Base-by-base conservation (phyloP, 2,113 vertebrate species). In the Gracilinanus agilis region DNA sequence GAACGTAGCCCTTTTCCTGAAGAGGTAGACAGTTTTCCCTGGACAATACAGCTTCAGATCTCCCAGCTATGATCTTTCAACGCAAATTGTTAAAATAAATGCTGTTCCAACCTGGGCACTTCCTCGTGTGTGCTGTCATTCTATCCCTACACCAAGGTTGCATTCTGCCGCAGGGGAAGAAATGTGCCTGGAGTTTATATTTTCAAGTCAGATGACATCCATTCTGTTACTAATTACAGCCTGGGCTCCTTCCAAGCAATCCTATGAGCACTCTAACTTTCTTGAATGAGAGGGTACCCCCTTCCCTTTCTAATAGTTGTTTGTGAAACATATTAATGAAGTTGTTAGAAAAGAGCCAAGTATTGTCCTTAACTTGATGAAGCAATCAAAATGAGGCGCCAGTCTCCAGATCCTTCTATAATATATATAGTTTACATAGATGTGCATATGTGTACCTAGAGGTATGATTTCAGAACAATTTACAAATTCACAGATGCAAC, bases 121-220 rank as follows among this genome's bases (percentile, higher is more conserved):
- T 96, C 95, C 49, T 75, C 0, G 92, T 91, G 56, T 53, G 94
- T 44, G 55, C 44, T 49, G 7, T 90, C 67, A 92, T 75, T 97
- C 44, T 90, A 56, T 67, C 91, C 96, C 94, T 95, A 95, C 96
- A 97, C 96, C 91, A 97, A 97, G 58, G 55, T 34, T 91, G 90
- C 40, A 44, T 92, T 96, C 54, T 96, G 88, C 67, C 49, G 90
- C 88, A 96, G 93, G 67, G 90, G 55, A 92, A 96, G 34, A 93
- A 94, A 83, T 53, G 94, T 0, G 6, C 34, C 23, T 93, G 34
- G 24, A 3, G 0, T 93, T 88, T 91, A 40, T 61, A 89, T 75
- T 53, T 95, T 95, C 40, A 90, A 91, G 53, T 89, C 91, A 88
- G 12, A 44, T 95, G 67, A 92, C 54, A 83, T 97, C 92, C 11